phyloP scores from a whole-genome alignment of 2,797 vertebrate species.

The Spinibarbus caldwelli region DNA sequence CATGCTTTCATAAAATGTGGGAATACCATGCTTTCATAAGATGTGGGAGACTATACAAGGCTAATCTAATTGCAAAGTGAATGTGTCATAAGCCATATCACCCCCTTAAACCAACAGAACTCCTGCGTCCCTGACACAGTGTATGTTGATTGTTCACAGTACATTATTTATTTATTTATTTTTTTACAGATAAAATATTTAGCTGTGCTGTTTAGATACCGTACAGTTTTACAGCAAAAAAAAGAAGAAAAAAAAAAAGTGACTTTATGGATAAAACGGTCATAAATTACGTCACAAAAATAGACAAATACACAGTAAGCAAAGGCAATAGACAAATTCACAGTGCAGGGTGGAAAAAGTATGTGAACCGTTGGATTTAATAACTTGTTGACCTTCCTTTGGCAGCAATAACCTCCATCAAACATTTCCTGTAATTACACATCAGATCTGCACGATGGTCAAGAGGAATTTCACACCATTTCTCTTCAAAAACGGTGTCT shows the following conservation, averaged over 20 bases:
- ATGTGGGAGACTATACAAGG: no score
- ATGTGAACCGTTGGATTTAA: not conserved
- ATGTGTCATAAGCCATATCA: not conserved
- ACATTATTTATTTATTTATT: no score
- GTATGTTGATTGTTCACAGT: not conserved
- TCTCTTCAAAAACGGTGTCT: not conserved
- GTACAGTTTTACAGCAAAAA: not conserved
- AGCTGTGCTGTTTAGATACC: not conserved
- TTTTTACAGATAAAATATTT: not conserved
- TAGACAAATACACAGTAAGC: not conserved
- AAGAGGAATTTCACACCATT: not conserved
- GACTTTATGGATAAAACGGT: not conserved
- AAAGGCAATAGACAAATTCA: not conserved
- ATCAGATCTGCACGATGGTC: not conserved
- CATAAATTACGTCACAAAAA: not conserved
- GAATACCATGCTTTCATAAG: no score
- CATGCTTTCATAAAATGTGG: no score
- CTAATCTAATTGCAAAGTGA: no score
- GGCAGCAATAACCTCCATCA: not conserved
- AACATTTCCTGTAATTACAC: not conserved
- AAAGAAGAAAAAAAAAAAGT: not conserved
- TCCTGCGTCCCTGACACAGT: not conserved
- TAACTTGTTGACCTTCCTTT: not conserved
- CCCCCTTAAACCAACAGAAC: slow-evolving; percentile 4
- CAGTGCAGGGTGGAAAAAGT: not conserved